Conservation (phyloP, 2,888 invertebrate species). For the Vesta saturnalis region DNA sequence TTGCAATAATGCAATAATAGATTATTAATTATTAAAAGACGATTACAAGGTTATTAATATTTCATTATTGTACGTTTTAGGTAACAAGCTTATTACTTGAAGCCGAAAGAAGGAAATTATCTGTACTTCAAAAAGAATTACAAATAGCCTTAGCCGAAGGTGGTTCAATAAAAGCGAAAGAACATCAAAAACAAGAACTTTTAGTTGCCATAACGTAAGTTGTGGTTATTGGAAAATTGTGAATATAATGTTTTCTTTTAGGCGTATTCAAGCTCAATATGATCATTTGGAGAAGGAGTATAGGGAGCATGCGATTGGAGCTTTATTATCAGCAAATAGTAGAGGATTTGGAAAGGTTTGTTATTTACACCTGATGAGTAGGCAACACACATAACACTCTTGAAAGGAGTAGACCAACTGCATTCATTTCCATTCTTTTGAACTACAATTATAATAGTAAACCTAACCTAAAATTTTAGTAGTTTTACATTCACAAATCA, state of each 20-base stretch:
- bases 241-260: constrained; percentile 58
- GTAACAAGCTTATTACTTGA: constrained; percentile 75
- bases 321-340: constrained; percentile 69
- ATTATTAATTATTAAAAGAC: background rate
- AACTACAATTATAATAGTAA: background rate
- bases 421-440: no score
- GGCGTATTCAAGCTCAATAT: constrained; percentile 75
- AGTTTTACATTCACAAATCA: no score
- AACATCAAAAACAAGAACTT: constrained; percentile 72
- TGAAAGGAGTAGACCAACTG: no score
- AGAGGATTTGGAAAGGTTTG: constrained; percentile 72
- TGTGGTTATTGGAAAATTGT: background rate
- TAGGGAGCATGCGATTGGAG: constrained; percentile 72
- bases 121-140: constrained; percentile 72
- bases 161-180: constrained; percentile 72
- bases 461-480: no score
- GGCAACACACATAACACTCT: constrained; percentile 15
- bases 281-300: constrained; percentile 76
- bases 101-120: constrained; percentile 73
- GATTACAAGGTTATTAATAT: background rate
- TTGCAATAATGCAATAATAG: background rate
- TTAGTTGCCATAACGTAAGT: constrained; percentile 72
- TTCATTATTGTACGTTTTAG: constrained; percentile 59
- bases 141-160: constrained; percentile 70
- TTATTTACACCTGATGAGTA: constrained; percentile 10